Percentiles rank a stretch among this genome's conserved stretches.
phyloP scores from a whole-genome alignment of 2,797 vertebrate genomes.

The Aldrovandia affinis region DNA sequence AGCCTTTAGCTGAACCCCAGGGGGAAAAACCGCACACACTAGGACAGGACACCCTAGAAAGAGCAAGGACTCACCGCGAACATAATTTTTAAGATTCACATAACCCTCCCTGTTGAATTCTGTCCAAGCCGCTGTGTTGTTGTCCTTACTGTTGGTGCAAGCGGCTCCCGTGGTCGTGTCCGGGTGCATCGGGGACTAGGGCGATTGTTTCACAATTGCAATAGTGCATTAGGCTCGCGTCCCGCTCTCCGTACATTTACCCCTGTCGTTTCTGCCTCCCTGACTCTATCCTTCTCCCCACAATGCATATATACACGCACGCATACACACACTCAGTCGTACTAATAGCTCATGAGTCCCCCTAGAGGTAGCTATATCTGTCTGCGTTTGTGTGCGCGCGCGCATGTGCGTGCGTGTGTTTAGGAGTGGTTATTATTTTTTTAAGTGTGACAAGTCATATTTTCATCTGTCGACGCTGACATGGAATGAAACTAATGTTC shows the following conservation, averaged over 20 bases:
- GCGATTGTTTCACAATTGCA: constrained; percentile 44
- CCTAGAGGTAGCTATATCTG: constrained; percentile 58
- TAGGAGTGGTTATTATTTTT: background rate
- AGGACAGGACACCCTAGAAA: constrained; percentile 39
- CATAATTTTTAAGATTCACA: constrained; percentile 57
- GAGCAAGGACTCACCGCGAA: constrained; percentile 69
- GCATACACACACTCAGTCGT: constrained; percentile 38
- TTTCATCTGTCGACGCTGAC: background rate
- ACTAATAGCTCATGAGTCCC: constrained; percentile 57
- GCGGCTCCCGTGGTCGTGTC: constrained; percentile 26
- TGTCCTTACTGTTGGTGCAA: constrained; percentile 33
- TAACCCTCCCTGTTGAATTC: constrained; percentile 40
- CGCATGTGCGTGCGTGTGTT: background rate
- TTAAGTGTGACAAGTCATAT: background rate
- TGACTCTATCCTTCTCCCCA: constrained; percentile 41
- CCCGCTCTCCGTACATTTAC: constrained; percentile 65
- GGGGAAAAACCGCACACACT: constrained; percentile 25
- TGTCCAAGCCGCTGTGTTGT: constrained; percentile 10
- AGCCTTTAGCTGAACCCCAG: constrained; percentile 22
- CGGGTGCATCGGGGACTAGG: constrained; percentile 46
- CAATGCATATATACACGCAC: constrained; percentile 33
- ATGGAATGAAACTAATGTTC: background rate
- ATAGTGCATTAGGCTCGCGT: constrained; percentile 21
- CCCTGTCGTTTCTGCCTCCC: constrained; percentile 59
- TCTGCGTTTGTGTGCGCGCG: background rate